These are phyloP conservation scores for Thymelicus sylvestris DNA, from an alignment of 2,888 invertebrate genomes.

Conservation along the genomic window DNA sequence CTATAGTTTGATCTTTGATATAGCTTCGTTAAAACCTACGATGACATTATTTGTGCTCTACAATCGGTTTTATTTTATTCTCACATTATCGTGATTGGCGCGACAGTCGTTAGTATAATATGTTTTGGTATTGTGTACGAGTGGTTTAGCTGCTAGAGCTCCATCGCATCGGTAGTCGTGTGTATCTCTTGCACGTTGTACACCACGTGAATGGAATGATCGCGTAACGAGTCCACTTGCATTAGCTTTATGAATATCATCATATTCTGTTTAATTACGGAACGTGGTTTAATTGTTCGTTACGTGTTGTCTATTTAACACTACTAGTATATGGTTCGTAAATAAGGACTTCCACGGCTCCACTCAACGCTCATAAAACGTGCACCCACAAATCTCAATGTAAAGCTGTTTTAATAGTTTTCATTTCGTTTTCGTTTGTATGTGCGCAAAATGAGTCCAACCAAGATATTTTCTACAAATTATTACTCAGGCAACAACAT, in stretches of 20 bases:
- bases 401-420: too few relatives aligned
- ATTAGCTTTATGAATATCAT: neutral
- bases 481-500: too few relatives aligned
- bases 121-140: neutral
- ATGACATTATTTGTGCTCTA: neutral
- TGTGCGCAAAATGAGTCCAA: too few relatives aligned
- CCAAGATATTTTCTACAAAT: too few relatives aligned
- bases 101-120: neutral
- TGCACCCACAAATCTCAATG: too few relatives aligned
- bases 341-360: too few relatives aligned
- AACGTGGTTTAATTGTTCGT: neutral
- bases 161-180: neutral
- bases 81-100: neutral
- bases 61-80: slow-evolving; percentile 5
- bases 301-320: neutral
- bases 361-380: too few relatives aligned
- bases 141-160: slow-evolving; percentile 1
- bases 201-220: slow-evolving; percentile 16
- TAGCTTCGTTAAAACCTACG: neutral
- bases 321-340: too few relatives aligned
- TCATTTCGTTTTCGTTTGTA: too few relatives aligned
- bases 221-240: neutral
- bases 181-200: slow-evolving; percentile 22
- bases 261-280: neutral
- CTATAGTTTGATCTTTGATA: slow-evolving; percentile 13